Evolutionary conservation across 1,140 invertebrate species (phyloP).

Genomic region (Aricia agestis): DNA sequence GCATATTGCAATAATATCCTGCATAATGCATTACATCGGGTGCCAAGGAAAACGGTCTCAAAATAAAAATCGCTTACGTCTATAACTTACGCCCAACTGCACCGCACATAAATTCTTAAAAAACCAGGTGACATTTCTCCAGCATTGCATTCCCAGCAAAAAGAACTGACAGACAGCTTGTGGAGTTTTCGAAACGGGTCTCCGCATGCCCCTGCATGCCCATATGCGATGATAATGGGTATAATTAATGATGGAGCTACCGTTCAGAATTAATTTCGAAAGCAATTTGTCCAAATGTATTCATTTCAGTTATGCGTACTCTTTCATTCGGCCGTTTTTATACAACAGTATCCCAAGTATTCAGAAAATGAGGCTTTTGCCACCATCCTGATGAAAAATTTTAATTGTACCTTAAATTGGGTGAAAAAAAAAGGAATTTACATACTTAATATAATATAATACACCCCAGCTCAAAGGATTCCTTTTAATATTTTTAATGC

Average conservation of each 20-base stretch:
- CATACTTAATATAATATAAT: no score
- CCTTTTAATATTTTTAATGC: no score
- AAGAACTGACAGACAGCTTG: conserved; percentile 39
- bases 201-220: conserved; percentile 31
- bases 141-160: conserved; percentile 38
- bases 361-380: not conserved
- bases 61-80: conserved; percentile 12
- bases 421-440: no score
- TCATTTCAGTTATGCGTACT: not conserved
- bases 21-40: not conserved
- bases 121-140: conserved; percentile 34
- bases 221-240: conserved; percentile 34
- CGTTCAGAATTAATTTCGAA: conserved; percentile 21
- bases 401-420: no score
- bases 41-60: not conserved
- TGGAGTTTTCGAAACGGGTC: conserved; percentile 31
- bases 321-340: not conserved
- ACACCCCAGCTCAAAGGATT: no score
- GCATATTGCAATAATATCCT: not conserved
- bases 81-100: conserved; percentile 18
- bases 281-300: conserved; percentile 21
- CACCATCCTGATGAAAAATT: no score
- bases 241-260: conserved; percentile 17
- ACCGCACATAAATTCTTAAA: conserved; percentile 23
- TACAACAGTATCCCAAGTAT: not conserved